Evolutionary conservation across 2,113 vertebrate species (phyloP).

Genomic region (Trogon surrucura): DNA sequence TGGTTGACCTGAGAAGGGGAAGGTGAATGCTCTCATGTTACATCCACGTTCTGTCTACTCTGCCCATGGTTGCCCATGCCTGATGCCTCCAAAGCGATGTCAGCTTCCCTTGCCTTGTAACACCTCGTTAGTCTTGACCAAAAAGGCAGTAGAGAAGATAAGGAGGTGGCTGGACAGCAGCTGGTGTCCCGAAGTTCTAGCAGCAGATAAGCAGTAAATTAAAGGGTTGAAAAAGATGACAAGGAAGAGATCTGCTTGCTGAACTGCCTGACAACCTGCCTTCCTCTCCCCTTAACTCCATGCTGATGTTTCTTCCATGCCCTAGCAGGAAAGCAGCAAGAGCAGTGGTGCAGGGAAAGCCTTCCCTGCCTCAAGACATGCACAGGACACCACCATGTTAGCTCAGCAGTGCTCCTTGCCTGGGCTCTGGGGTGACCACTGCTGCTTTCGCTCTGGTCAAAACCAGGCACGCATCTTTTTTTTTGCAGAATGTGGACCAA

Average conservation of each 20-base stretch:
- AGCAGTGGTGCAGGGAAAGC: neutral
- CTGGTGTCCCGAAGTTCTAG: neutral
- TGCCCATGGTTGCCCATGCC: neutral
- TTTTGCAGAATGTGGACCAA: neutral
- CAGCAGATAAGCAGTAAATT: neutral
- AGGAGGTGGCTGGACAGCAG: neutral
- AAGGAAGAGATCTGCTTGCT: neutral
- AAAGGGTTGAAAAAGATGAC: neutral
- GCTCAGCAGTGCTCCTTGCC: neutral
- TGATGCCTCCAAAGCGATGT: neutral
- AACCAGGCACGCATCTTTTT: neutral
- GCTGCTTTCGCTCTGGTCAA: neutral
- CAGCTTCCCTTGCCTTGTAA: neutral
- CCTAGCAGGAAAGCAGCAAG: neutral
- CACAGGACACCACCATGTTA: neutral
- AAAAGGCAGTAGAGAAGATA: neutral
- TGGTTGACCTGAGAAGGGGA: neutral
- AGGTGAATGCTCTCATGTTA: neutral
- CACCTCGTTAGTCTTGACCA: neutral
- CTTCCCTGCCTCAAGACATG: neutral
- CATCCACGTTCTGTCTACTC: neutral
- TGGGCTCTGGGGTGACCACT: neutral
- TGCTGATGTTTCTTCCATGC: neutral
- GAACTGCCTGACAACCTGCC: neutral
- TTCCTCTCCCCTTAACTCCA: accelerated